A percentile compares a stretch with the other conserved stretches of the same genome.
phyloP scores from a whole-genome alignment of 1,140 invertebrate genomes.

The Megalonaias nervosa region DNA sequence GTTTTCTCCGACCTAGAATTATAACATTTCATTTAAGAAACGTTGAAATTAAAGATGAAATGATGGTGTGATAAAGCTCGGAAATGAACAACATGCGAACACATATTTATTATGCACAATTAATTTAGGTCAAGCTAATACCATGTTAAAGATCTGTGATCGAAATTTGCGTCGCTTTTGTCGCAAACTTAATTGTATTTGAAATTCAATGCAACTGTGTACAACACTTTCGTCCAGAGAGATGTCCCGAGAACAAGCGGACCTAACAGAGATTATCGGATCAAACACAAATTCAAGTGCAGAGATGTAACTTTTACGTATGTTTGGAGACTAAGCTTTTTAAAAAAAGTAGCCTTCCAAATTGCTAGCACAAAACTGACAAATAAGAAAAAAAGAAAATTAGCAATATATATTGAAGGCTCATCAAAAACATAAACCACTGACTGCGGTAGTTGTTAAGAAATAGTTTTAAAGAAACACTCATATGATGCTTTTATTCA shows the following conservation, averaged over 20 bases:
- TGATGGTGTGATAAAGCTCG: background rate
- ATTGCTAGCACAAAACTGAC: no score
- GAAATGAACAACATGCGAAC: background rate
- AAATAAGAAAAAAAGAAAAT: no score
- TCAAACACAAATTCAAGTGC: no score
- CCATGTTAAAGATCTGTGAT: background rate
- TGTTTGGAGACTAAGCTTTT: no score
- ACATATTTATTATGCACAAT: background rate
- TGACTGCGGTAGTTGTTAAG: background rate
- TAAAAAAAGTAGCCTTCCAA: no score
- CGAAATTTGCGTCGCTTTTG: background rate
- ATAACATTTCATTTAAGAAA: background rate
- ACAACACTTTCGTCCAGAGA: background rate
- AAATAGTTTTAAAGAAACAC: background rate
- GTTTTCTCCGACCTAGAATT: constrained; percentile 53
- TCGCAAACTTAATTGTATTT: background rate
- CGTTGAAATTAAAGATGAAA: background rate
- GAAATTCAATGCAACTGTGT: background rate
- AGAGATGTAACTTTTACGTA: no score
- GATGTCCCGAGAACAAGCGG: no score
- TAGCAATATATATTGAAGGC: background rate
- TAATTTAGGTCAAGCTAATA: background rate
- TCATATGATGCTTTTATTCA: no score
- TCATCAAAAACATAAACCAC: no score
- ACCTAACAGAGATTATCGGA: no score